Base-by-base conservation (phyloP, 2,888 invertebrate genomes). In the Hermaeophaga mercurialis region DNA sequence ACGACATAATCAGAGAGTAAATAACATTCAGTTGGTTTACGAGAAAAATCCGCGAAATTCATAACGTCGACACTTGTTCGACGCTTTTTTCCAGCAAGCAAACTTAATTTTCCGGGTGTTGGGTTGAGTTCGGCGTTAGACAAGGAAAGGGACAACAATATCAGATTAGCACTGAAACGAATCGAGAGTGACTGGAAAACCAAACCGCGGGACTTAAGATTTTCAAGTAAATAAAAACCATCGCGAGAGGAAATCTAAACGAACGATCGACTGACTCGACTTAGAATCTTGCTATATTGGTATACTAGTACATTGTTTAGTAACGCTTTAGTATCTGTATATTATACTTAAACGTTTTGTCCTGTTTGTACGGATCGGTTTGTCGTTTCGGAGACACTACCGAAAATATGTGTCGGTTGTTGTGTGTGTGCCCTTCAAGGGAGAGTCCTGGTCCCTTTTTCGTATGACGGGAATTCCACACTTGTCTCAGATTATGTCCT, bases 101-200 rank as follows among this genome's bases (percentile, higher is more conserved):
- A 78, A 78, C 77, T 78, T 77, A 78, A 78, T 78, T 78, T 78
- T 78, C 77, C 77, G 77, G 77, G 67, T 74, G 68, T 75, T 77
- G 77, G 73, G 67, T 75, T 77, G 75, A 78, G 75, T 54, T 44
- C 76, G 72, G 74, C 72, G 43, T 52, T 52, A 41, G 54, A 52
- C 63, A 52, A 66, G 72, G 68, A 73, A 75, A 75, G 75, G 76
- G 74, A 75, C 75, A 75, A 73, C 75, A 75, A 76, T 75, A 77
- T 77, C 76, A 74, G 77, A 77, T 77, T 78, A 78, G 69, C 66
- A 70, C 47, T 34, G 43, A 43, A 43, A 43, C 9, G 14, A 12
- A 43, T 43, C 11, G 14, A 26, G 12, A 15, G 43, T 43, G 43
- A 12, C 24, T 43, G 15, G 8, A 8, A 6, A n/a, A 43, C 22